Evolutionary conservation across 2,113 vertebrate species (phyloP).

Genomic region (Xenus cinereus): DNA sequence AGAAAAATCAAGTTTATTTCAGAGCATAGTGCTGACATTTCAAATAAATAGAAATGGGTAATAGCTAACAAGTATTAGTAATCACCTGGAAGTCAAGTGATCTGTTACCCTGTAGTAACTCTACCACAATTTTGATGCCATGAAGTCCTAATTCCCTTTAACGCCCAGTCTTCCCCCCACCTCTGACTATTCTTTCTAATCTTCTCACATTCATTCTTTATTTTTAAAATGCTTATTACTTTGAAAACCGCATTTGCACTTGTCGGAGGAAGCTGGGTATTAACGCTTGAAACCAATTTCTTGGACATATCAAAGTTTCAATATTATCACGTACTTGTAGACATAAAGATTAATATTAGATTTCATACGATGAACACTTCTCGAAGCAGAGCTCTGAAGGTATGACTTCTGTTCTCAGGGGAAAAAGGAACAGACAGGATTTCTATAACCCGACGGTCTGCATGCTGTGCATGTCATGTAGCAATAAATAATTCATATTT

Average conservation of each 20-base stretch:
- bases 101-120: background rate
- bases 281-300: background rate
- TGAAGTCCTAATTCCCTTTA: background rate
- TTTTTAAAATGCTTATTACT: background rate
- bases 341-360: background rate
- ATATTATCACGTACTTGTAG: background rate
- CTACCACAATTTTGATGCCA: background rate
- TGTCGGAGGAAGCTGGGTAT: background rate
- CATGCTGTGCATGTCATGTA: conserved; percentile 55
- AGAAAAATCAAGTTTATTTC: background rate
- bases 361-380: background rate
- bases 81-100: background rate
- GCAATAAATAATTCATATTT: conserved; percentile 64
- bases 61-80: background rate
- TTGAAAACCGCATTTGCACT: background rate
- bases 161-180: background rate
- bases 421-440: conserved; percentile 15
- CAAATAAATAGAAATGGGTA: background rate
- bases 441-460: conserved; percentile 11
- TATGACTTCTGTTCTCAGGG: background rate
- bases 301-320: background rate
- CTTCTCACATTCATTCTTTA: background rate
- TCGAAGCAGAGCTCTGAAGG: background rate
- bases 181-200: background rate
- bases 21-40: background rate